A percentile compares a stretch with the other conserved stretches of the same genome.
phyloP scores from a whole-genome alignment of 2,888 invertebrate species.

The Chelonus formosanus region DNA sequence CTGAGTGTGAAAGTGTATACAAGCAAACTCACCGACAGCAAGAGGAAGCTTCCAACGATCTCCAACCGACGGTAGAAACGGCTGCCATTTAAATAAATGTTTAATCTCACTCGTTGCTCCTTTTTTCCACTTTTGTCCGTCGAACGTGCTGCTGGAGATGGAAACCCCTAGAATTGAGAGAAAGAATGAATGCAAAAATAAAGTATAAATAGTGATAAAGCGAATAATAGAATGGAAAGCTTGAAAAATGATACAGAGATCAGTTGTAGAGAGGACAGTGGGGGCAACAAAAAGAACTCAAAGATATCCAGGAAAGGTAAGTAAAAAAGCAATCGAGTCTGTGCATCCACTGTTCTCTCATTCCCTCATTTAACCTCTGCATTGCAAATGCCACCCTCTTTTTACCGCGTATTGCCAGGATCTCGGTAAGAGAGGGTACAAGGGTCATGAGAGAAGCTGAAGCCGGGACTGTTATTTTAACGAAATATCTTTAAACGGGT shows the following conservation, averaged over 20 bases:
- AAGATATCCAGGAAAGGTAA: conserved; percentile 44
- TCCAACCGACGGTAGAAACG: too few relatives aligned
- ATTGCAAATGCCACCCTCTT: conserved; percentile 66
- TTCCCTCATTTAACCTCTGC: conserved; percentile 63
- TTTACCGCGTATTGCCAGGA: conserved; percentile 45
- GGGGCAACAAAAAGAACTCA: conserved; percentile 22
- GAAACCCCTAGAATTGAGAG: conserved; percentile 41
- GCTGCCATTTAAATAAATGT: too few relatives aligned
- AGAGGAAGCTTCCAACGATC: too few relatives aligned
- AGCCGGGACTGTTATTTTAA: conserved; percentile 64
- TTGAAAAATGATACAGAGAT: neutral
- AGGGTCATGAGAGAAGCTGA: conserved; percentile 23
- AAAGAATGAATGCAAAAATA: conserved; percentile 41
- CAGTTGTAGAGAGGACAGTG: conserved; percentile 24
- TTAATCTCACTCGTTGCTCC: too few relatives aligned
- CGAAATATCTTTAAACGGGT: conserved; percentile 65
- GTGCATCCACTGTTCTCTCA: conserved; percentile 51
- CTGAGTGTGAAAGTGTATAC: too few relatives aligned
- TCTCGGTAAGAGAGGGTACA: conserved; percentile 25
- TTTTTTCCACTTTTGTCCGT: conserved; percentile 30
- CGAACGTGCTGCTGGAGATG: conserved; percentile 27
- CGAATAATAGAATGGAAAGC: conserved; percentile 30
- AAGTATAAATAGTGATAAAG: conserved; percentile 25
- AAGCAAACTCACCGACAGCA: too few relatives aligned
- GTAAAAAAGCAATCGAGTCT: conserved; percentile 65